These are phyloP conservation scores for Drosophila yooni DNA, from an alignment of 2,888 invertebrate species.

Conservation along the genomic window DNA sequence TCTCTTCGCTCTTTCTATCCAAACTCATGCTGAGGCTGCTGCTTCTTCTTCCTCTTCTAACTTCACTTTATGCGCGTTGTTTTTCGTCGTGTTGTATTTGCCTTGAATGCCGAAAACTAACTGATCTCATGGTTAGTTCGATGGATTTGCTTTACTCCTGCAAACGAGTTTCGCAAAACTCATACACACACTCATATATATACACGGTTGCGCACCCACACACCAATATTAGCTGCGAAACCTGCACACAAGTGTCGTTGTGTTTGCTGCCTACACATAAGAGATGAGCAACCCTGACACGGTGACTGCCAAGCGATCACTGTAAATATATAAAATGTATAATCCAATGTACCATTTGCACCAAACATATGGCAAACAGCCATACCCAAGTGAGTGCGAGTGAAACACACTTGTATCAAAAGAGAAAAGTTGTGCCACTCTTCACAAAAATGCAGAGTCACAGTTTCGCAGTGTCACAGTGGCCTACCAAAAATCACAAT, in stretches of 20 bases:
- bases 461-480: slow-evolving; percentile 6
- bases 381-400: not conserved
- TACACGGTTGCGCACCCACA: slow-evolving; percentile 28
- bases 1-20: slow-evolving; percentile 17
- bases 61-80: not conserved
- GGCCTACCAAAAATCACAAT: slow-evolving; percentile 7
- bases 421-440: not conserved
- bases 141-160: slow-evolving; percentile 29
- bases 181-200: not conserved
- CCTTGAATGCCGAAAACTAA: slow-evolving; percentile 60
- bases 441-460: not conserved
- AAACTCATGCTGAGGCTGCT: slow-evolving; percentile 40
- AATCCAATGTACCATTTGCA: not conserved
- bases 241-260: slow-evolving; percentile 38
- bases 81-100: slow-evolving; percentile 28
- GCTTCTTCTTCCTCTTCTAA: not conserved
- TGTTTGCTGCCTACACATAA: slow-evolving; percentile 17
- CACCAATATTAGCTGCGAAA: slow-evolving; percentile 48
- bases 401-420: not conserved
- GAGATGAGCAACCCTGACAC: slow-evolving; percentile 37
- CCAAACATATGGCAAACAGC: not conserved
- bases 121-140: slow-evolving; percentile 34
- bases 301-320: not conserved
- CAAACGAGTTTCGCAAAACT: slow-evolving; percentile 58
- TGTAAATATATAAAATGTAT: too few relatives aligned